Conservation (phyloP, 2,797 vertebrate genomes). For the Okamejei kenojei region DNA sequence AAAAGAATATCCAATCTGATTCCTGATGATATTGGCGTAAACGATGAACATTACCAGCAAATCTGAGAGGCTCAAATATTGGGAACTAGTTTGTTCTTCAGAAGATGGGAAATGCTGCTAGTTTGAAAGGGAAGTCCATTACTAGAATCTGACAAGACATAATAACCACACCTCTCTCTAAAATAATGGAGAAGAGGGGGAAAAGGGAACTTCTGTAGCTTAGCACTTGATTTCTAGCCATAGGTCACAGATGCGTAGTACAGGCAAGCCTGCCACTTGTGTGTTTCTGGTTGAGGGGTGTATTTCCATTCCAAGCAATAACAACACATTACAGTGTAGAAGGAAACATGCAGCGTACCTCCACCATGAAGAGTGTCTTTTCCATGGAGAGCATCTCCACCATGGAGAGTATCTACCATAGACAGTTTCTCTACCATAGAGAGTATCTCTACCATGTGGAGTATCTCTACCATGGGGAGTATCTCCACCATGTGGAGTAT, state of each 20-base stretch:
- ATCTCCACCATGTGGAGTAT: too few species aligned
- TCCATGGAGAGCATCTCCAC: too few species aligned
- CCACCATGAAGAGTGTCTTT: too few species aligned
- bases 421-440: too few species aligned
- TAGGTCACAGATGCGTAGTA: background rate
- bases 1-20: background rate
- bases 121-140: slow-evolving; percentile 1
- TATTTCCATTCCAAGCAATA: slow-evolving; percentile 2
- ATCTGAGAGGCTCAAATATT: background rate
- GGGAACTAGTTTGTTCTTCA: slow-evolving; percentile 19
- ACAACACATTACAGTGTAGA: background rate
- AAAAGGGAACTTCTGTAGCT: background rate
- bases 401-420: too few species aligned
- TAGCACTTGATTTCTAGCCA: slow-evolving; percentile 23
- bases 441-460: too few species aligned
- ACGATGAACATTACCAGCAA: background rate
- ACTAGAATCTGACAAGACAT: background rate
- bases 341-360: background rate
- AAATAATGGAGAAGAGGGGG: background rate
- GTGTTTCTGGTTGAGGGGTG: background rate
- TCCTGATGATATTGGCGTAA: background rate
- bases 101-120: slow-evolving; percentile 24
- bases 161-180: background rate
- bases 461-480: too few species aligned
- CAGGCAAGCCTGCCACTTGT: background rate